These are phyloP conservation scores for Catostomus latipinnis DNA, from an alignment of 2,797 vertebrate genomes.

Conservation along the genomic window DNA sequence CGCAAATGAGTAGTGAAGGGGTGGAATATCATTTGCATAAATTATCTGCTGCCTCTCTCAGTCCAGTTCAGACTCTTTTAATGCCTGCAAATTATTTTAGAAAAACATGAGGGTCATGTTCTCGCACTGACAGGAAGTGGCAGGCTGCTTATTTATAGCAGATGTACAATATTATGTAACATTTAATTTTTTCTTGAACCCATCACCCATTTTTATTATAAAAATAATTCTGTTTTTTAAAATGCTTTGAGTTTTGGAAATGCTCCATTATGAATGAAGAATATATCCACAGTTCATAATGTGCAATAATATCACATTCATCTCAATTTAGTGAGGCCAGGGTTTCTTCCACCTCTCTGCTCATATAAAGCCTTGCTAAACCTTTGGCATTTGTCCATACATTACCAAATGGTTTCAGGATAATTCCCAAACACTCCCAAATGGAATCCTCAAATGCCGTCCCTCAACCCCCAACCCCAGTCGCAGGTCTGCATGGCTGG, in stretches of 20 bases:
- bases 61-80: slow-evolving; percentile 13
- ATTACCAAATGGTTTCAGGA: slow-evolving; percentile 27
- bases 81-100: slow-evolving; percentile 38
- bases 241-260: no score
- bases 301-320: slow-evolving; percentile 6
- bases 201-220: neutral
- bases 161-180: neutral
- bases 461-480: neutral
- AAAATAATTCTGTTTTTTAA: no score
- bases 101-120: slow-evolving; percentile 23
- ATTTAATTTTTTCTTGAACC: neutral
- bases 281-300: neutral
- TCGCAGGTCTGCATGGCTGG: neutral
- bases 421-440: slow-evolving; percentile 18
- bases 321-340: neutral
- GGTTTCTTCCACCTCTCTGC: slow-evolving; percentile 6
- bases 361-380: slow-evolving; percentile 34
- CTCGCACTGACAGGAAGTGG: neutral
- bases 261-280: no score
- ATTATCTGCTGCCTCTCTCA: slow-evolving; percentile 23
- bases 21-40: slow-evolving; percentile 58
- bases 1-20: slow-evolving; percentile 53
- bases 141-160: neutral
- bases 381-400: slow-evolving; percentile 38
- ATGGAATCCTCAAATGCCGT: slow-evolving; percentile 21